Base-by-base conservation (phyloP, 2,888 invertebrate species). In the Yponomeuta malinellus region DNA sequence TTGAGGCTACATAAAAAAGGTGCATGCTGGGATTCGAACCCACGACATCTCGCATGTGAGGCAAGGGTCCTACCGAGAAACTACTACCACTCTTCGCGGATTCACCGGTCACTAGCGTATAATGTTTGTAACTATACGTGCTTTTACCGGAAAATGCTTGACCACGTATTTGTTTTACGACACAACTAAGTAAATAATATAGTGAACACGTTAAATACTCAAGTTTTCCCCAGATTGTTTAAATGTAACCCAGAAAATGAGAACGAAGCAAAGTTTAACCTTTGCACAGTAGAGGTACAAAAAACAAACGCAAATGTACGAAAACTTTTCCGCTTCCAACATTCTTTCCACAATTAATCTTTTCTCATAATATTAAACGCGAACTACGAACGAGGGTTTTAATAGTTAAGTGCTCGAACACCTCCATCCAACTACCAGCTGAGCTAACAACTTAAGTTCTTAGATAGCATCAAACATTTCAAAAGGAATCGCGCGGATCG, bases 401-500 rank as follows among this genome's bases (percentile, higher is more conserved):
- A 59, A 59, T 59, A 59, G 52, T 59, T 15, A 59, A 59, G 52
- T 59, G 52, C 52, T 59, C 52, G 15, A 59, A 59, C 52, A 59
- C 52, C 52, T 59, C 52, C 52, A 59, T 15, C 15, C 52, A 59
- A 59, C 52, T 59, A 15, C 52, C 52, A 15, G 15, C 52, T 59
- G 52, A 15, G 52, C 52, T 15, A 59, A 59, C 52, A 59, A 15
- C 52, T 59, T 15, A 59, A 59, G 52, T 59, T 59, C 52, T 59
- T 84, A 72, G 68, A 73, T 69, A 72, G 71, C 71, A 63, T 72
- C 71, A 70, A 73, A 72, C 68, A 69, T 73, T 33, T 68, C 37
- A 76, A 80, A 69, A 63, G 37, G 63, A 70, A 63, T 63, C 43
- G 68, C 52, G 33, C 29, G 81, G 79, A 81, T 82, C 81, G 78